Base-by-base conservation (phyloP, 1,140 invertebrate genomes). In the Drosophila pruinosa region DNA sequence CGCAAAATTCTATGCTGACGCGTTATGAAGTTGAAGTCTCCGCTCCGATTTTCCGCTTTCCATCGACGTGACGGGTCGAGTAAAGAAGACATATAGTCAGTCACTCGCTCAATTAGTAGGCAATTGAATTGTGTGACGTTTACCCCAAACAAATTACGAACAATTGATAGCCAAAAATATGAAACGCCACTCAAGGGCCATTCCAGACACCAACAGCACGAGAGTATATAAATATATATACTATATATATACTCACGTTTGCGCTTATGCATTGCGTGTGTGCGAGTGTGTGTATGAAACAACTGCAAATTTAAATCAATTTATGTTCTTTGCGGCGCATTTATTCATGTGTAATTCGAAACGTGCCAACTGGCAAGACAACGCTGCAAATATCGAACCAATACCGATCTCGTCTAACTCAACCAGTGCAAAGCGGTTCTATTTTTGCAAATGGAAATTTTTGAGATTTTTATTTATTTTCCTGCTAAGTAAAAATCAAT, bases 81-180 rank as follows among this genome's bases (percentile, higher is more conserved):
- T 2, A 17, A 26, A 17, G 28, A 21, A 43, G 17, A 7, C 12
- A 24, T 47, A 14, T 26, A 17, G 54, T 21, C 7, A 26, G 31
- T 57, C 17, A 41, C 21, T 56, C 47, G 41, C 69, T 71, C 53
- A 85, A 85, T 85, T 80, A 59, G 61, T 14, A 17, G 62, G 26
- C 81, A 81, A 85, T 86, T 86, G 61, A 86, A 74, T 56, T 59
- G 67, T 63, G 57, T 53, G 77, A 80, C 72, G 45, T 71, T 57
- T 58, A 45, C 68, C 31, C 65, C 52, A n/a, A 59, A 58, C 31
- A 24, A 63, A 67, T 63, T 39, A 36, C 43, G 24, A 21, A 38
- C 61, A 67, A 78, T 78, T 78, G 83, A 78, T 89, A 76, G 82
- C 78, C 82, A 69, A 86, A 86, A 88, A 82, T 75, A 73, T 36